These are phyloP conservation scores for Melanargia galathea DNA, from an alignment of 2,888 invertebrate species.

Conservation along the genomic window DNA sequence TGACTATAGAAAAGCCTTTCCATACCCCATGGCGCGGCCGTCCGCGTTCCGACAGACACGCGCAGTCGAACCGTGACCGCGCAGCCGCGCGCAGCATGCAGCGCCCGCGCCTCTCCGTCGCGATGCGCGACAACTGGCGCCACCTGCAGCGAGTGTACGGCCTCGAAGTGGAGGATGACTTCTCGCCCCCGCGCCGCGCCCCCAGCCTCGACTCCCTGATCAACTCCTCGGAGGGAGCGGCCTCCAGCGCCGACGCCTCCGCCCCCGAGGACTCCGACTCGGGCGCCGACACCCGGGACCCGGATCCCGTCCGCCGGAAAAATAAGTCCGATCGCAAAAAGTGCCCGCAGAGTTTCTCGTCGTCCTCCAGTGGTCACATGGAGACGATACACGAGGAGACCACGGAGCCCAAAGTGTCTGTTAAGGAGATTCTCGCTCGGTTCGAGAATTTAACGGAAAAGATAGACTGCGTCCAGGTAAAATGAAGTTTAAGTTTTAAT, in stretches of 20 bases:
- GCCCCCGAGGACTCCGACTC: slow-evolving; percentile 85
- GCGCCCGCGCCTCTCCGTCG: slow-evolving; percentile 77
- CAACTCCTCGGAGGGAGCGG: slow-evolving; percentile 85
- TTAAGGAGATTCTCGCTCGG: slow-evolving; percentile 90
- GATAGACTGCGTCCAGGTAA: slow-evolving; percentile 59
- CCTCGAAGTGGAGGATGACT: slow-evolving; percentile 69
- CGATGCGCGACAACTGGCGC: slow-evolving; percentile 82
- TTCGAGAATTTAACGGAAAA: slow-evolving; percentile 87
- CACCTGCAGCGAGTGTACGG: slow-evolving; percentile 78
- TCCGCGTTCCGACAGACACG: slow-evolving; percentile 36
- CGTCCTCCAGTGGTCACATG: slow-evolving; percentile 86
- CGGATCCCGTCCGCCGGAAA: slow-evolving; percentile 62
- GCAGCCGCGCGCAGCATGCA: slow-evolving; percentile 79
- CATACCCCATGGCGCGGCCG: slow-evolving; percentile 41
- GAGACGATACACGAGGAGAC: slow-evolving; percentile 91
- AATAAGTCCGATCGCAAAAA: slow-evolving; percentile 60
- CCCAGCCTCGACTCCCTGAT: slow-evolving; percentile 86
- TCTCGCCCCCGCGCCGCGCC: slow-evolving; percentile 66
- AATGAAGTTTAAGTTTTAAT: neutral
- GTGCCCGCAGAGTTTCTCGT: slow-evolving; percentile 76
- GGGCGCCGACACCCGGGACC: slow-evolving; percentile 84
- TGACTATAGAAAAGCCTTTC: slow-evolving; percentile 32
- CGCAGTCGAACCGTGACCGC: slow-evolving; percentile 67
- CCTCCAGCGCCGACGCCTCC: slow-evolving; percentile 83
- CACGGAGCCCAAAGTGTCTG: slow-evolving; percentile 90